These are phyloP conservation scores for Eulacestoma nigropectus DNA, from an alignment of 2,113 vertebrate genomes.

Conservation along the genomic window DNA sequence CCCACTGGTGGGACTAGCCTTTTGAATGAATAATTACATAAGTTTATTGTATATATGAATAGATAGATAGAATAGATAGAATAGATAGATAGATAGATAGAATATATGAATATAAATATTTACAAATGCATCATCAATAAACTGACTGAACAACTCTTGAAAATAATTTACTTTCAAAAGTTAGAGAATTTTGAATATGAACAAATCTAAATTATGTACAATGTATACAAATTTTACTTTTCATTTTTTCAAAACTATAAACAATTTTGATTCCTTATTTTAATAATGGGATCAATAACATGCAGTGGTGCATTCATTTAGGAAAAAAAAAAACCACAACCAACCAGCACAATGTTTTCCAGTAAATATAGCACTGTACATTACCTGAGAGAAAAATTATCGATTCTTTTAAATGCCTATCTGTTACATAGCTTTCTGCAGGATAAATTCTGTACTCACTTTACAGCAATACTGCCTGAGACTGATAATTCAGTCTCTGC, in stretches of 20 bases:
- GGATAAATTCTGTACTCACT: background rate
- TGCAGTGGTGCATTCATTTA: background rate
- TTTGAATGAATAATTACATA: background rate
- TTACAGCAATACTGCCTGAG: background rate
- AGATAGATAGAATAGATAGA: background rate
- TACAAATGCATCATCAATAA: background rate
- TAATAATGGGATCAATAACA: background rate
- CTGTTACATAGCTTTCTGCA: background rate
- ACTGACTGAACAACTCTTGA: background rate
- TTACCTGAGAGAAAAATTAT: background rate
- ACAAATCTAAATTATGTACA: background rate
- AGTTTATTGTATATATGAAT: background rate
- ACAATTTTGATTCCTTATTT: background rate
- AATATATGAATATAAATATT: background rate
- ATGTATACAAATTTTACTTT: background rate
- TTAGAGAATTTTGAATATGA: background rate
- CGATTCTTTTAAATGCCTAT: background rate
- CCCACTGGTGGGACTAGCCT: background rate
- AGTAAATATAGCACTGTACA: background rate
- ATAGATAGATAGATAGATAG: background rate
- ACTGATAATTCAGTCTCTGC: conserved; percentile 23
- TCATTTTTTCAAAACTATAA: background rate
- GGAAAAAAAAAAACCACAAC: background rate
- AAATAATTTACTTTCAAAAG: background rate
- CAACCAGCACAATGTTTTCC: background rate